Percentiles rank a stretch among this genome's conserved stretches.
These are phyloP conservation scores for Strigamia maritima DNA, from an alignment of 2,888 invertebrate genomes.

Conservation along the genomic window DNA sequence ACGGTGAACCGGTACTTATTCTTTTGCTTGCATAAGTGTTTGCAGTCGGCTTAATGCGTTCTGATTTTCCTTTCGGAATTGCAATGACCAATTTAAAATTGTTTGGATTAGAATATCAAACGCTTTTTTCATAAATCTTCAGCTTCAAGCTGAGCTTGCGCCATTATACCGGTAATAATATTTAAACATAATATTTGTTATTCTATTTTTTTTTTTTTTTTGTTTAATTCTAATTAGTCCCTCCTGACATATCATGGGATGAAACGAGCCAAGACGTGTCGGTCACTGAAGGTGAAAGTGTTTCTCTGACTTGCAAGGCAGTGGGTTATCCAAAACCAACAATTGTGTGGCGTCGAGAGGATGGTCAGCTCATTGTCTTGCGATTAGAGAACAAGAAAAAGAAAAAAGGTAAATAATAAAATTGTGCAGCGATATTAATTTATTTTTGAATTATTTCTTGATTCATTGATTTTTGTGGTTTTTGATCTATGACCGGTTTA, in stretches of 20 bases:
- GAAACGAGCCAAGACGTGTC: slow-evolving; percentile 44
- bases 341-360: slow-evolving; percentile 82
- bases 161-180: background rate
- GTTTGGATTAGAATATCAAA: slow-evolving; percentile 32
- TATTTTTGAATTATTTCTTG: background rate
- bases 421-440: background rate
- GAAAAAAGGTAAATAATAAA: slow-evolving; percentile 55
- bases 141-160: background rate
- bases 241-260: slow-evolving; percentile 42
- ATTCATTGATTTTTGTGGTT: slow-evolving; percentile 6
- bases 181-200: background rate
- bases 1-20: slow-evolving; percentile 13
- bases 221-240: slow-evolving; percentile 37
- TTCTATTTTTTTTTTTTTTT: background rate
- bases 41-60: slow-evolving; percentile 12
- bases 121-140: slow-evolving; percentile 7
- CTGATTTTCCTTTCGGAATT: slow-evolving; percentile 26
- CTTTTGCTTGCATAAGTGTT: background rate
- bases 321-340: slow-evolving; percentile 59
- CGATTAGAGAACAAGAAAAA: slow-evolving; percentile 71
- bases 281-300: slow-evolving; percentile 45
- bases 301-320: slow-evolving; percentile 45
- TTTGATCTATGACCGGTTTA: slow-evolving; percentile 25
- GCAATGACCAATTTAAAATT: slow-evolving; percentile 13
- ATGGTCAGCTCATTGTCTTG: slow-evolving; percentile 75